These are phyloP conservation scores for Samia ricini DNA, from an alignment of 1,140 invertebrate genomes.

Conservation along the genomic window DNA sequence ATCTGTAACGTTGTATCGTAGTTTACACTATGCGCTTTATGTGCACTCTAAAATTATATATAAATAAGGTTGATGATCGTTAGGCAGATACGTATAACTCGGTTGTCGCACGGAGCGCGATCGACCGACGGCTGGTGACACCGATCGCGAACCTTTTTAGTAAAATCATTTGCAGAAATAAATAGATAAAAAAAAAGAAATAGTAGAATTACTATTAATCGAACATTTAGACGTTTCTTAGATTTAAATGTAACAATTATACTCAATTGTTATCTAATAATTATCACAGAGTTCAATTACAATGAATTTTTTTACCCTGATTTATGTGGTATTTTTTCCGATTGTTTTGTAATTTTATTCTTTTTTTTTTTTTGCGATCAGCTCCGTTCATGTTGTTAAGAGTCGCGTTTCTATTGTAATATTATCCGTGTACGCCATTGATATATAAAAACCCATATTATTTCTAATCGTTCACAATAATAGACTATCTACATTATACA, in stretches of 20 bases:
- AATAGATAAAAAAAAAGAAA: neutral
- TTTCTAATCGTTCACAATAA: too few species aligned
- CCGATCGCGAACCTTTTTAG: conserved; percentile 40
- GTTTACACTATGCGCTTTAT: neutral
- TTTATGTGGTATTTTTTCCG: neutral
- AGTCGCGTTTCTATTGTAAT: too few species aligned
- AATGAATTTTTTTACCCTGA: neutral
- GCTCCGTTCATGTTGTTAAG: too few species aligned
- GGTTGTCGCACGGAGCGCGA: conserved; percentile 17
- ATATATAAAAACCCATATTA: too few species aligned
- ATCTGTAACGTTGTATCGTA: neutral
- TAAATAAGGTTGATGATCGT: neutral
- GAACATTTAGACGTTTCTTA: neutral
- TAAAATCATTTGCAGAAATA: conserved; percentile 34
- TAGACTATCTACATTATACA: too few species aligned
- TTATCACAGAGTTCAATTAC: neutral
- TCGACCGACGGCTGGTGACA: conserved; percentile 32
- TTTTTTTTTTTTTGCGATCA: too few species aligned
- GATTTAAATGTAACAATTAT: neutral
- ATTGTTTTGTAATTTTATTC: too few species aligned
- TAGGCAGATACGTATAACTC: neutral
- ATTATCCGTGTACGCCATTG: too few species aligned
- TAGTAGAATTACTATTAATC: neutral
- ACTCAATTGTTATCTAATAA: neutral
- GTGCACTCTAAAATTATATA: neutral